A percentile compares a stretch with the other conserved stretches of the same genome.
Conservation (phyloP, 2,888 invertebrate species). For the Pseudococcus longispinus region DNA sequence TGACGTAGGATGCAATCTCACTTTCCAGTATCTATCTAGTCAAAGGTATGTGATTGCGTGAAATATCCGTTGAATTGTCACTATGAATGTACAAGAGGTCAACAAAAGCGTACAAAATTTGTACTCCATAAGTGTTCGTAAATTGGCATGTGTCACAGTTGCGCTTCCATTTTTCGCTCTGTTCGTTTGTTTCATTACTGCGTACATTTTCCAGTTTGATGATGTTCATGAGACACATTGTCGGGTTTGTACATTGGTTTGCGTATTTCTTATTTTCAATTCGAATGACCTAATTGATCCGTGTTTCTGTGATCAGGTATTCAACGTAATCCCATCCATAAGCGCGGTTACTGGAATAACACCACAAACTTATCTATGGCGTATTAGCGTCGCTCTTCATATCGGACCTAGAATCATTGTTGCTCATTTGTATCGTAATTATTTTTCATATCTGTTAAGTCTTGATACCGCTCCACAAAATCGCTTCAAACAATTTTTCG, state of each 20-base stretch:
- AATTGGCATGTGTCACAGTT: constrained; percentile 82
- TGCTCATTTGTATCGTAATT: constrained; percentile 84
- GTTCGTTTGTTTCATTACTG: constrained; percentile 85
- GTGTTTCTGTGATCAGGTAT: constrained; percentile 73
- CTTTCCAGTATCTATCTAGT: not conserved
- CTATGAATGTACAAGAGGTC: constrained; percentile 35
- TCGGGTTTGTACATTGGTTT: constrained; percentile 72
- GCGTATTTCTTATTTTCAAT: not conserved
- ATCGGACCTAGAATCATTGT: constrained; percentile 89
- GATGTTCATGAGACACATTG: constrained; percentile 95
- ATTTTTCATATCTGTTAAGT: constrained; percentile 75
- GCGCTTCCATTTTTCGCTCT: constrained; percentile 85
- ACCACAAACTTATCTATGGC: constrained; percentile 91
- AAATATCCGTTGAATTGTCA: not conserved
- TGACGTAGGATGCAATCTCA: not conserved
- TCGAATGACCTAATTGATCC: not conserved
- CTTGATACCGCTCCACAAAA: constrained; percentile 57
- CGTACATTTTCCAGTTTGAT: constrained; percentile 88
- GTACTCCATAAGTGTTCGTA: constrained; percentile 71
- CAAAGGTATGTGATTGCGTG: constrained; percentile 18
- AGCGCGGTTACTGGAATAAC: constrained; percentile 94
- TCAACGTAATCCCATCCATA: constrained; percentile 92
- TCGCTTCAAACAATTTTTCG: constrained; percentile 60
- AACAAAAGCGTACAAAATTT: not conserved
- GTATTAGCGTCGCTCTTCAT: constrained; percentile 89